Conservation (phyloP, 1,140 invertebrate species). For the Heliconius congener region DNA sequence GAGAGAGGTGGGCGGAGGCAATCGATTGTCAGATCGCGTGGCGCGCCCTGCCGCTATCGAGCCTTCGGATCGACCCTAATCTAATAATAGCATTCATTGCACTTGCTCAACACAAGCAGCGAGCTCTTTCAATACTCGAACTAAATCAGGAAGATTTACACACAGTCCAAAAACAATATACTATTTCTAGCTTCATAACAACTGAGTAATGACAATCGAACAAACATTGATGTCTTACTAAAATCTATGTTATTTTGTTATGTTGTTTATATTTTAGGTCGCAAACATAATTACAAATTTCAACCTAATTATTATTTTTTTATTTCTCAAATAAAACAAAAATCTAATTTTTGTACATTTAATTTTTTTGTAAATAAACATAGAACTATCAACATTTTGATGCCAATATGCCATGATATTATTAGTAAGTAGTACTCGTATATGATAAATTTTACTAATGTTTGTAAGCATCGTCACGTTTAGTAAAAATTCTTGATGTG, state of each 20-base stretch:
- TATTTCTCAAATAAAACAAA: no score
- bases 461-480: neutral
- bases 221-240: neutral
- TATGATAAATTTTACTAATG: neutral
- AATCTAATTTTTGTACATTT: no score
- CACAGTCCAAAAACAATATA: neutral
- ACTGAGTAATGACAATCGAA: neutral
- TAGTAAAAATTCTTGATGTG: neutral
- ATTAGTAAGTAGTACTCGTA: neutral
- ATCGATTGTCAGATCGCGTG: conserved; percentile 61
- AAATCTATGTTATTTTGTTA: neutral
- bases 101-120: conserved; percentile 32
- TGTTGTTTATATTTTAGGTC: neutral
- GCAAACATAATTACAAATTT: neutral
- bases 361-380: neutral
- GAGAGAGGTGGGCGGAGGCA: conserved; percentile 45
- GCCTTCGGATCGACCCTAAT: conserved; percentile 59
- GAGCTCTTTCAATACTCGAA: neutral
- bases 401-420: no score
- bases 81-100: conserved; percentile 58
- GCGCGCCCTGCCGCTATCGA: conserved; percentile 56
- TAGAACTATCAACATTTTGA: no score
- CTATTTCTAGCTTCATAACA: neutral
- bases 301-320: no score
- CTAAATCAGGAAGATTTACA: conserved; percentile 2